Base-by-base conservation (phyloP, 2,888 invertebrate genomes). In the Julus scanicus region DNA sequence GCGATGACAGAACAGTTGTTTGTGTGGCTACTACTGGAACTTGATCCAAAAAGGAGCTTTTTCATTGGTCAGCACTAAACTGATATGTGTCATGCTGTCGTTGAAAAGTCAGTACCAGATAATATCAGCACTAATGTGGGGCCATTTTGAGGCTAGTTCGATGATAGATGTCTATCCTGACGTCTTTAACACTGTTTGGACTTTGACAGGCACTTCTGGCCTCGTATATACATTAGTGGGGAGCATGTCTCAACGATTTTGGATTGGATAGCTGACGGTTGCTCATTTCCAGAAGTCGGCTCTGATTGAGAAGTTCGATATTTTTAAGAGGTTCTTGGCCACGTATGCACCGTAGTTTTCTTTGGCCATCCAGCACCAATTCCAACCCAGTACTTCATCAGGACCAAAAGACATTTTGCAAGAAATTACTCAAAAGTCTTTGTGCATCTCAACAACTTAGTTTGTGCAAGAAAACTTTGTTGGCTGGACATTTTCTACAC, bases 191-290 rank as follows among this genome's bases (percentile, higher is more conserved):
- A 17, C 13, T 48, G 48, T 48, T 29, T 57, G 57, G 57, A 63
- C 63, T 63, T 63, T 63, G 63, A 20, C 29, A n/a, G n/a, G 63
- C 63, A 63, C n/a, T 63, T 63, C 20, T 63, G 63, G 63, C 17
- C n/a, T 63, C 3, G n/a, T 20, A 17, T 63, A 63, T 63, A 8
- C n/a, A 63, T 4, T 17, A 63, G 17, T 17, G 4, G 20, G n/a
- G 63, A 15, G n/a, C 63, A n/a, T 8, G n/a, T 63, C 20, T 63
- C 63, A 63, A 63, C 5, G 20, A 63, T 63, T n/a, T 20, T 20
- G 63, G 4, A 63, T 63, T n/a, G 57, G 57, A 17, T 17, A 17
- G 57, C 57, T 57, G 63, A 20, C 20, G 17, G n/a, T 63, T 63
- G 49, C 49, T 49, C 13, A 13, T 49, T 49, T 49, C 11, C 49